phyloP scores from a whole-genome alignment of 2,797 vertebrate genomes.

The Pseudopleuronectes americanus region DNA sequence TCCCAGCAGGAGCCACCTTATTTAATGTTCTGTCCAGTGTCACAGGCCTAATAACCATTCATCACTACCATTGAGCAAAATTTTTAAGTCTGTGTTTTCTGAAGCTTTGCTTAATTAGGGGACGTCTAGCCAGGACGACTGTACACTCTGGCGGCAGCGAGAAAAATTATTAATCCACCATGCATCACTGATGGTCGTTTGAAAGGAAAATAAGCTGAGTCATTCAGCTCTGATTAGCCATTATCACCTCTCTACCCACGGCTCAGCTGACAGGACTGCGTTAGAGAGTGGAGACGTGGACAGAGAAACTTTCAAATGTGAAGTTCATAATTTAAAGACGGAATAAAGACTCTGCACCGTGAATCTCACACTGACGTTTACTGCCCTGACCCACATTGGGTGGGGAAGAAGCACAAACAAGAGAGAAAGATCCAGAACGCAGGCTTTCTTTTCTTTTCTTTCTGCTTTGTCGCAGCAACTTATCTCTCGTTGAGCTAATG shows the following conservation, averaged over 20 bases:
- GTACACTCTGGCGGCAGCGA: conserved; percentile 50
- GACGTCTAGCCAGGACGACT: conserved; percentile 64
- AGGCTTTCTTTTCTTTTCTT: background rate
- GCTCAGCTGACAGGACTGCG: conserved; percentile 54
- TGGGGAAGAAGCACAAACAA: conserved; percentile 43
- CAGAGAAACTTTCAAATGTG: conserved; percentile 23
- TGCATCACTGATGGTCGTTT: conserved; percentile 67
- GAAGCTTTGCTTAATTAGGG: conserved; percentile 64
- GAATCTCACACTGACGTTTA: conserved; percentile 19
- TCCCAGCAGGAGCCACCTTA: conserved; percentile 35
- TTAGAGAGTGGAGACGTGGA: conserved; percentile 30
- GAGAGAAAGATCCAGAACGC: conserved; percentile 24
- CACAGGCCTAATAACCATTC: conserved; percentile 50
- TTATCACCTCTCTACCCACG: conserved; percentile 62
- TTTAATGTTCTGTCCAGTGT: conserved; percentile 54
- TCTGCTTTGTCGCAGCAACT: conserved; percentile 37
- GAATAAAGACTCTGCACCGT: conserved; percentile 11
- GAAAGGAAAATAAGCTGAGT: conserved; percentile 68
- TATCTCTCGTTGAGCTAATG: conserved; percentile 33
- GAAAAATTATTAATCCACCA: conserved; percentile 65
- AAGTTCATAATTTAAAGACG: conserved; percentile 31
- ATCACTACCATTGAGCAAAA: conserved; percentile 56
- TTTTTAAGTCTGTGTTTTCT: conserved; percentile 54
- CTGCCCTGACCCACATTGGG: conserved; percentile 53
- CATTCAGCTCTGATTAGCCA: conserved; percentile 65